Base-by-base conservation (phyloP, 2,113 vertebrate genomes). In the Nothocercus julius region DNA sequence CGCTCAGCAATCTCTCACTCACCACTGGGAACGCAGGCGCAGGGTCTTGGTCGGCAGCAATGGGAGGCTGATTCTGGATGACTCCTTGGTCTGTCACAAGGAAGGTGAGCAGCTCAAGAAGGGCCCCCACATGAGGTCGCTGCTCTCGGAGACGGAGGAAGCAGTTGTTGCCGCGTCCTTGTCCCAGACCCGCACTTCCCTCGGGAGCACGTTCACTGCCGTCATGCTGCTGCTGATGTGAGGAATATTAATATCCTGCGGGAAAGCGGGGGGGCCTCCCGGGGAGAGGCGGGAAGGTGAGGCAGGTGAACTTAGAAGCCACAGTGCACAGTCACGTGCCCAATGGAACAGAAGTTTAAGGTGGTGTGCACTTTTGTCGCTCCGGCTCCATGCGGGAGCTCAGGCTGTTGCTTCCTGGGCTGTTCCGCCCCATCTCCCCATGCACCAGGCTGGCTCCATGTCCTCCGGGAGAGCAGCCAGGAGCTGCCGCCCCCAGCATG, bases 61-160 rank as follows among this genome's bases (percentile, higher is more conserved):
- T 1, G 97, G 98, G 45, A 92, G 85, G 6, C 96, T 98, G 75
- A 92, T 89, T 7, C 98, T 99, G 47, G 98, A 99, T 0, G 98
- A 99, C 89, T 99, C 99, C 22, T 98, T 99, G 38, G 97, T 99
- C 97, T 99, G 99, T 16, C 99, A 99, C 97, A 99, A 99, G 10
- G 99, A 99, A 95, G 99, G 99, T 0, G 99, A 99, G 95, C 98
- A 99, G 95, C 90, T 99, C 34, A 99, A 99, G 97, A 99, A 99
- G 4, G 99, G 99, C 92, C 99, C 99, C 92, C 99, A 99, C 93
- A 99, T 99, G 99, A 99, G 99, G 97, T 98, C 98, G 0, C 97
- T 99, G 38, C 97, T 92, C 9, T 90, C 99, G 91, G 98, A 99
- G 87, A 94, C 97, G 83, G 97, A 98, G 42, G 98, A 98, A 34